Conservation (phyloP, 1,140 invertebrate species). For the Maconellicoccus hirsutus region DNA sequence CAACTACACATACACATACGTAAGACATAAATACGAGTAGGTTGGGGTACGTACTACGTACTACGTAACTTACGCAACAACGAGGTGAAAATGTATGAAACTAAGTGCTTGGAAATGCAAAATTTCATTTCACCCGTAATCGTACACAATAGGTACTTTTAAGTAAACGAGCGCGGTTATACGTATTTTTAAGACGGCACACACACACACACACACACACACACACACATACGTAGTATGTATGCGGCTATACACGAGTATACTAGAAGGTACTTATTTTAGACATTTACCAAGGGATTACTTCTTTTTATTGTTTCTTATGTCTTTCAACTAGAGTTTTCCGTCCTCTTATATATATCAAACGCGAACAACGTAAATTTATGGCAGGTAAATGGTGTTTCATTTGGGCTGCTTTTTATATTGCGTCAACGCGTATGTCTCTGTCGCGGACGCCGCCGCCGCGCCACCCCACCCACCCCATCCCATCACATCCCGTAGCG, state of each 20-base stretch:
- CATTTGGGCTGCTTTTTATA: not conserved
- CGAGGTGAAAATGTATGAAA: not conserved
- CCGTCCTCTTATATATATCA: not conserved
- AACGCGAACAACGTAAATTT: not conserved
- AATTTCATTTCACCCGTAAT: not conserved
- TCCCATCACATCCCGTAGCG: too few relatives aligned
- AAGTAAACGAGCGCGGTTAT: not conserved
- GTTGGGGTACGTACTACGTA: too few relatives aligned
- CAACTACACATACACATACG: too few relatives aligned
- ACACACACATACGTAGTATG: not conserved
- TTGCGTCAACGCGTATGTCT: not conserved
- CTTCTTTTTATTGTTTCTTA: conserved; percentile 5
- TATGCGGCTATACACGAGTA: too few relatives aligned
- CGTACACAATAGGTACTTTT: not conserved
- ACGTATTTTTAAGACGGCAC: not conserved
- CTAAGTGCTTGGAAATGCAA: not conserved
- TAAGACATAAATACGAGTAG: too few relatives aligned
- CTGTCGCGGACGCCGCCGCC: too few relatives aligned
- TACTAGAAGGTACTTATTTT: not conserved
- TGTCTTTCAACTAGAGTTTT: not conserved
- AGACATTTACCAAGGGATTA: conserved; percentile 3
- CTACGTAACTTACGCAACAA: too few relatives aligned
- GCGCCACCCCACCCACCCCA: too few relatives aligned
- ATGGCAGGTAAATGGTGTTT: conserved; percentile 3
- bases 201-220: not conserved